Conservation (phyloP, 2,888 invertebrate genomes). For the Colostygia pectinataria region DNA sequence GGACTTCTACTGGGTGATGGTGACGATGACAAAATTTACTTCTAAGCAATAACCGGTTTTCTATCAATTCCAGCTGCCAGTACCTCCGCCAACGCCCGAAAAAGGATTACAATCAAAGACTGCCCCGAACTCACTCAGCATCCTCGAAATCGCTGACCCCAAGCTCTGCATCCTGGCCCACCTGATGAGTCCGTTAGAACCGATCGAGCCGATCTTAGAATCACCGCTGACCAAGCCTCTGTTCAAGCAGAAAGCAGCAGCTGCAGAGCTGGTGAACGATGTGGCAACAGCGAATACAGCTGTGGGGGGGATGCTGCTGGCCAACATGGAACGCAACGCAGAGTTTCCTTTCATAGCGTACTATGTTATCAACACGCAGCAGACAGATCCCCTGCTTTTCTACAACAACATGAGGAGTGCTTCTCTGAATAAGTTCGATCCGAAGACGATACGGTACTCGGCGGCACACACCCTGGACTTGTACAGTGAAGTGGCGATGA, state of each 20-base stretch:
- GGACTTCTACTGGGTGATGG: no score
- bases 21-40: no score
- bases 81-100: conserved; percentile 86
- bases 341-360: conserved; percentile 96
- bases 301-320: conserved; percentile 92
- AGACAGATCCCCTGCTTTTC: conserved; percentile 92
- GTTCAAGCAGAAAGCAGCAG: conserved; percentile 89
- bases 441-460: conserved; percentile 89
- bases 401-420: conserved; percentile 93
- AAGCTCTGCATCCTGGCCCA: conserved; percentile 94
- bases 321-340: conserved; percentile 94
- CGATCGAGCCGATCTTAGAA: conserved; percentile 92
- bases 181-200: conserved; percentile 93
- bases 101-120: conserved; percentile 83
- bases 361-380: conserved; percentile 93
- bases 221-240: conserved; percentile 92
- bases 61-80: conserved; percentile 76
- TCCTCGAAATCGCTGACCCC: conserved; percentile 93
- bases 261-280: conserved; percentile 89
- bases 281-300: conserved; percentile 89
- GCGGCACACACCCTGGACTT: conserved; percentile 94
- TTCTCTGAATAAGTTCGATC: conserved; percentile 93
- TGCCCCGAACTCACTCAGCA: conserved; percentile 86
- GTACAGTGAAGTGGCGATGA: conserved; percentile 95
- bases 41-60: no score